phyloP scores from a whole-genome alignment of 1,140 invertebrate species.

The Drosophila dunni region DNA sequence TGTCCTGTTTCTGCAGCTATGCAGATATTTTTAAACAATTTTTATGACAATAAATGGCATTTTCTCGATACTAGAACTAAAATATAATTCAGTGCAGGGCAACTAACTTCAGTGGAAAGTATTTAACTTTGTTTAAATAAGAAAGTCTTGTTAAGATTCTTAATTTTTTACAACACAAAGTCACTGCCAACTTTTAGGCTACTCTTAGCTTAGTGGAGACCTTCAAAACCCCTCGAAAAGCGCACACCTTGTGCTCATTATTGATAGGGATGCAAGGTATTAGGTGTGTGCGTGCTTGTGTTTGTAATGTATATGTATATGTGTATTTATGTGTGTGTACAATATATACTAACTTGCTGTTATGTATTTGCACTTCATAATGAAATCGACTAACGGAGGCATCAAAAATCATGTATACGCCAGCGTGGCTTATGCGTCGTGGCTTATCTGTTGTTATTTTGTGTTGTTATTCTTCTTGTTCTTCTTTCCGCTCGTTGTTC shows the following conservation, averaged over 20 bases:
- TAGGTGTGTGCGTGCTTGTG: not conserved
- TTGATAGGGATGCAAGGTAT: not conserved
- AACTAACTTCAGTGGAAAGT: no score
- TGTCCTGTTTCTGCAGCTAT: no score
- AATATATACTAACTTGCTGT: slow-evolving; percentile 10
- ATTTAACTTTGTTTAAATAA: no score
- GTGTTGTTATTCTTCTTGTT: slow-evolving; percentile 24
- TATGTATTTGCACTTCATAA: slow-evolving; percentile 37
- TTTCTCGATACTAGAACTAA: no score
- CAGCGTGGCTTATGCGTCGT: slow-evolving; percentile 59
- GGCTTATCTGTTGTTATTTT: slow-evolving; percentile 69
- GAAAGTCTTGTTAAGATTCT: no score
- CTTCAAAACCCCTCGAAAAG: not conserved
- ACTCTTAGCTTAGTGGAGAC: no score
- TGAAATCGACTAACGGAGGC: slow-evolving; percentile 54
- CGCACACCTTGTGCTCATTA: not conserved
- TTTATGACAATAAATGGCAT: no score
- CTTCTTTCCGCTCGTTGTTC: slow-evolving; percentile 36
- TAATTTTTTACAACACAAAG: no score
- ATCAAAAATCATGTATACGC: slow-evolving; percentile 78
- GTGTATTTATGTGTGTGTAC: slow-evolving; percentile 25
- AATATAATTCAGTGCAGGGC: no score
- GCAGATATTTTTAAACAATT: no score
- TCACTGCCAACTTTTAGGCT: no score
- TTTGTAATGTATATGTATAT: slow-evolving; percentile 5